Evolutionary conservation across 2,797 vertebrate genomes (phyloP), one percentile per base, ranked within the genome.

Genomic region (Caiman crocodilus): DNA sequence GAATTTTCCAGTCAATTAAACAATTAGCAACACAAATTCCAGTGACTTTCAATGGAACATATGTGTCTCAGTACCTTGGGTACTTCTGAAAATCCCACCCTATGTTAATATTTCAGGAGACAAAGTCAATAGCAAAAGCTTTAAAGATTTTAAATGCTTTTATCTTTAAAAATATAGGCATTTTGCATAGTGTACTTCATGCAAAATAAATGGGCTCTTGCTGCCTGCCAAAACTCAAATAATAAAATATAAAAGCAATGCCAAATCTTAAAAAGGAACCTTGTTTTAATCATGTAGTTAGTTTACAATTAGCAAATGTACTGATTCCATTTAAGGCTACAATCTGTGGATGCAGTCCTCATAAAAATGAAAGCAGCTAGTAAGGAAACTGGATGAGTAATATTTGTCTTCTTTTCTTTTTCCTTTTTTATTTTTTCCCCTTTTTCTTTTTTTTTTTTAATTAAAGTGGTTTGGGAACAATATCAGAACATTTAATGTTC

Each of bases 291-390:
- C 59, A 60, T 10, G 50, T 57, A 26, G 15, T 91, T 83, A 63
- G 91, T 91, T 94, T 95, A 90, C 88, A 94, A 95, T 77, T 83
- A 96, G 64, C 20, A 90, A 93, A 90, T 0, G 0, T 56, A 82
- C 58, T 88, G 87, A 94, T 86, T 92, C 94, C 96, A 95, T 96
- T 95, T 96, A 95, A 92, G 95, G 95, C 63, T 90, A 88, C 16
- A 93, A 90, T 94, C 58, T 63, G 81, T 81, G 50, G 61, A 91
- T 58, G 58, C n/a, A 86, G 85, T 87, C 69, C 81, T 77, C 71
- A 60, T 69, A 85, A 90, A 69, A 67, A 84, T 65, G 20, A 84
- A 10, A 2, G 28, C 50, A 86, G 77, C 56, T 3, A 92, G 32
- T 58, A 79, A 85, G 77, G 90, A 82, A 90, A 35, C 5, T 80